Evolutionary conservation across 1,140 invertebrate species (phyloP), one percentile per base, ranked within the genome.

Genomic region (Aphis gossypii): DNA sequence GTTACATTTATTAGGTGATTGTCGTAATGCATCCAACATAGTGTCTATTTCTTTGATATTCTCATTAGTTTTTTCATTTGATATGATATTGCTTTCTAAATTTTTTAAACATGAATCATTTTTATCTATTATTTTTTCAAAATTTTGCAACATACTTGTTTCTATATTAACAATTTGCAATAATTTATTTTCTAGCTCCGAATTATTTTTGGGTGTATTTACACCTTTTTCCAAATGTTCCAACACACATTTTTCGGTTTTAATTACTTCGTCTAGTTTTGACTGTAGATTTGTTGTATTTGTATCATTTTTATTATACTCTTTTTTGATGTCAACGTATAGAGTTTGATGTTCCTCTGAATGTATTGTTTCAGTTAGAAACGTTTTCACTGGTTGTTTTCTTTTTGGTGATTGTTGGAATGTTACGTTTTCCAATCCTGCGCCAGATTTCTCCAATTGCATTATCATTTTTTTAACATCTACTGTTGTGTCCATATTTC

Each of bases 201-300:
- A 68, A 68, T 96, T 96, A 2, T 96, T 95, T 48, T 95, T 95
- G 92, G 95, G 95, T 30, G 95, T 94, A 84, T 94, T 25, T 94
- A 94, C 60, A 68, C n/a, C 94, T 87, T 95, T 82, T 95, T 94
- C 94, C 56, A 93, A 94, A 93, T 94, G 94, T 94, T 41, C 94
- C 83, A 94, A 93, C 25, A 94, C 94, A 90, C 95, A 94, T 46
- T 94, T 93, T 94, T 95, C 94, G 23, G 92, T 93, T 68, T 94
- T 94, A 90, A 94, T 95, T 54, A 95, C 48, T 94, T 95, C 94
- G 14, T 93, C 93, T 35, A 95, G 56, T 94, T 94, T 94, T 44
- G 94, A 93, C 54, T 94, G 86, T 90, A 90, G n/a, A n/a, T 90
- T 90, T 1, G 21, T 68, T 23, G 89, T 44, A 18, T 90, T 44